A percentile compares a stretch with the other conserved stretches of the same genome.
Evolutionary conservation across 2,888 invertebrate species (phyloP).

Genomic region (Ichneumon xanthorius): DNA sequence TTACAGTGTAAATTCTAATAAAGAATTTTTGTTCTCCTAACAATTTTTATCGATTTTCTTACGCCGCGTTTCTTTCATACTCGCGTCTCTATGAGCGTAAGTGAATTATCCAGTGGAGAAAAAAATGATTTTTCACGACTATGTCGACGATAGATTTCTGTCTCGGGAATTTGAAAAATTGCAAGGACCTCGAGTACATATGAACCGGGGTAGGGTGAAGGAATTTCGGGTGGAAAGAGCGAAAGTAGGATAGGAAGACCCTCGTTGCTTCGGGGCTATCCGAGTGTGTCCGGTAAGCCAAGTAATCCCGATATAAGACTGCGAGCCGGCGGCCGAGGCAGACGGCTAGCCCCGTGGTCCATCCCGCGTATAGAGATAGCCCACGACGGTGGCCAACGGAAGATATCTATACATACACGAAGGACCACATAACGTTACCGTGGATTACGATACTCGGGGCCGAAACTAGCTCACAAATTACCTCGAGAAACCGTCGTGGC

Average conservation of each 20-base stretch:
- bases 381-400: slow-evolving; percentile 13
- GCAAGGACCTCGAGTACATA: not conserved
- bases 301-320: slow-evolving; percentile 83
- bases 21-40: not conserved
- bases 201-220: slow-evolving; percentile 4
- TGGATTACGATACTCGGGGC: slow-evolving; percentile 81
- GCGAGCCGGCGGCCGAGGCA: slow-evolving; percentile 61
- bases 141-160: not conserved
- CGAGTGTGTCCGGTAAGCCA: slow-evolving; percentile 79
- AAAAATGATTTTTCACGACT: not conserved
- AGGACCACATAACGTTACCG: slow-evolving; percentile 80
- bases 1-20: not conserved
- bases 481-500: slow-evolving; percentile 82
- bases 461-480: slow-evolving; percentile 83
- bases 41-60: not conserved
- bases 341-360: slow-evolving; percentile 56
- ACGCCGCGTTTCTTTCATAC: too few species aligned
- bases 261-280: slow-evolving; percentile 76
- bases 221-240: slow-evolving; percentile 46
- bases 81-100: not conserved
- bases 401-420: slow-evolving; percentile 55
- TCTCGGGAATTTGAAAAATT: slow-evolving; percentile 17
- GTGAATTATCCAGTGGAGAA: not conserved
- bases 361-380: slow-evolving; percentile 30
- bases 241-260: slow-evolving; percentile 64